These are phyloP conservation scores for Laothoe populi DNA, from an alignment of 2,888 invertebrate species.

Conservation along the genomic window DNA sequence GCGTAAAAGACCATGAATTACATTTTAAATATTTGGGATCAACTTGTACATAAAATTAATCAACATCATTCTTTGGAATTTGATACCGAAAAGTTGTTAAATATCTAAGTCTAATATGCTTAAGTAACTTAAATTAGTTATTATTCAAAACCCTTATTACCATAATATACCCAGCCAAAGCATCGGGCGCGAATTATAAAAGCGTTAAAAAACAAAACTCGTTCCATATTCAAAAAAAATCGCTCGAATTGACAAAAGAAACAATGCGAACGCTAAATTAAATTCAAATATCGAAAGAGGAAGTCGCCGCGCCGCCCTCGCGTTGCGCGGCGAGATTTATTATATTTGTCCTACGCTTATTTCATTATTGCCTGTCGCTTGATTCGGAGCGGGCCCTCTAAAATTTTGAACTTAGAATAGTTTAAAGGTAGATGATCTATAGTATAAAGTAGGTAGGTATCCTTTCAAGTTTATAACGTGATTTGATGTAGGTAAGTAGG, in stretches of 20 bases:
- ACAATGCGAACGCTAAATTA: slow-evolving; percentile 80
- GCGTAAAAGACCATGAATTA: slow-evolving; percentile 7
- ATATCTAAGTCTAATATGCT: no score
- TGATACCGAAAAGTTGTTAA: no score
- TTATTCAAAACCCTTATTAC: no score
- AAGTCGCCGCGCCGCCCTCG: slow-evolving; percentile 77
- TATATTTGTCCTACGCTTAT: slow-evolving; percentile 84
- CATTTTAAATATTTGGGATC: not conserved
- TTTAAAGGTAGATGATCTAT: slow-evolving; percentile 39
- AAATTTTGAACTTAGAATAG: slow-evolving; percentile 58
- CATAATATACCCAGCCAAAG: not conserved
- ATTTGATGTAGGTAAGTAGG: not conserved
- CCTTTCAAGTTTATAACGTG: not conserved
- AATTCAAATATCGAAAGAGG: slow-evolving; percentile 84
- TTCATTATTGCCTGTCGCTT: slow-evolving; percentile 79
- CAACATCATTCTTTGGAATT: no score
- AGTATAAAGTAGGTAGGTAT: not conserved
- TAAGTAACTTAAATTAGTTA: no score
- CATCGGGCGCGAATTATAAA: not conserved
- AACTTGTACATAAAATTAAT: not conserved
- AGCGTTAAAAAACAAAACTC: slow-evolving; percentile 25
- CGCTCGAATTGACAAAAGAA: slow-evolving; percentile 67
- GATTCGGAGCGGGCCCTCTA: slow-evolving; percentile 61
- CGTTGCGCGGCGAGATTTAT: slow-evolving; percentile 80
- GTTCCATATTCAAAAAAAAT: slow-evolving; percentile 42